Conservation (phyloP, 2,888 invertebrate species). For the Meliscaeva auricollis region DNA sequence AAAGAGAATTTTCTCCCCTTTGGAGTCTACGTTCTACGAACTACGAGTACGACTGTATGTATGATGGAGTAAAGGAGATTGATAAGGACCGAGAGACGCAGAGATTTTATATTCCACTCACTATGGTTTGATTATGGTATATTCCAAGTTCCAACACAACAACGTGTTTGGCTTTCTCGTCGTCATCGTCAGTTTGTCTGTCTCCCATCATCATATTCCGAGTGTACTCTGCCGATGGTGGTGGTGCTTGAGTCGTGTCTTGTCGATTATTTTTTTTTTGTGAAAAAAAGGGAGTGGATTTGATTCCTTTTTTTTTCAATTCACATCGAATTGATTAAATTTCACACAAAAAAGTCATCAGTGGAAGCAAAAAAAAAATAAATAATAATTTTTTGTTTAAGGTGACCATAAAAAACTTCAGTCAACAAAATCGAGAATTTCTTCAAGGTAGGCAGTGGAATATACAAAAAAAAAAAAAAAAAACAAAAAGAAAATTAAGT, state of each 20-base stretch:
- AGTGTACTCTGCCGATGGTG: slow-evolving; percentile 65
- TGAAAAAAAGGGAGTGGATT: slow-evolving; percentile 65
- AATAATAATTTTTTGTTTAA: neutral
- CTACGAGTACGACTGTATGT: neutral
- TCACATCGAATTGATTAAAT: slow-evolving; percentile 4
- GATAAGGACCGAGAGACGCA: slow-evolving; percentile 41
- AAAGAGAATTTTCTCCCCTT: slow-evolving; percentile 40
- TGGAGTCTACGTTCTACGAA: neutral
- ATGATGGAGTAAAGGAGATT: slow-evolving; percentile 26
- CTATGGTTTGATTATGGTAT: neutral
- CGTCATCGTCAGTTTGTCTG: slow-evolving; percentile 43
- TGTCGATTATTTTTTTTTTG: slow-evolving; percentile 33
- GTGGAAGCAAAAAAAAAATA: no score
- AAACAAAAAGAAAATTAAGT: slow-evolving; percentile 1
- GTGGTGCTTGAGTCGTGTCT: slow-evolving; percentile 47
- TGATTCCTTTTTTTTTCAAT: slow-evolving; percentile 8
- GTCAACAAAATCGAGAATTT: slow-evolving; percentile 10
- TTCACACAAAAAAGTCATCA: neutral
- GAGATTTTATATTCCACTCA: slow-evolving; percentile 34
- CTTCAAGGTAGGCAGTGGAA: slow-evolving; percentile 39
- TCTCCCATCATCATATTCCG: slow-evolving; percentile 46
- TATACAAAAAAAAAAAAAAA: neutral
- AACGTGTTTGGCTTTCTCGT: slow-evolving; percentile 52
- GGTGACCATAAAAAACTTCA: neutral
- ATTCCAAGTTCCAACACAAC: neutral